phyloP scores from a whole-genome alignment of 2,797 vertebrate genomes.

The Poliocrania exsul region DNA sequence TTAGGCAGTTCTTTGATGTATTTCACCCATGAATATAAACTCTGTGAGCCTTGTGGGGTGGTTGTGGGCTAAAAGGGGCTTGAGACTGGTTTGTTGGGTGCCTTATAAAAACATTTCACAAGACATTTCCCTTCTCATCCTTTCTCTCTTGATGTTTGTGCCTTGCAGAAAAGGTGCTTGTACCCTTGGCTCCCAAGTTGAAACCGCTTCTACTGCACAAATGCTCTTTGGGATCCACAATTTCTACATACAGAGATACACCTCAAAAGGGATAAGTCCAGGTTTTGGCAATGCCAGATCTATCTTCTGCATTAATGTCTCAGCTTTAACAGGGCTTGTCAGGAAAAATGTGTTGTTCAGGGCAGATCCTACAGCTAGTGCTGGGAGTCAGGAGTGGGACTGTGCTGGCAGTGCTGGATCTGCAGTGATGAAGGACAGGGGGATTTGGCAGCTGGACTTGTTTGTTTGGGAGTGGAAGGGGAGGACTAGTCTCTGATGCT shows the following conservation, averaged over 20 bases:
- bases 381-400: neutral
- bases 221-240: neutral
- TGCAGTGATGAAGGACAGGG: neutral
- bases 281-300: neutral
- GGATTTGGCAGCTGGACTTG: neutral
- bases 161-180: neutral
- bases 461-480: neutral
- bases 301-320: neutral
- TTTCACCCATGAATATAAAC: conserved; percentile 38
- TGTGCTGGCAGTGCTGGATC: neutral
- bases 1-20: conserved; percentile 47
- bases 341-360: accelerated
- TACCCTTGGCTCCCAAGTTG: neutral
- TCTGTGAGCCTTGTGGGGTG: conserved; percentile 24
- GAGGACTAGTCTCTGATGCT: neutral
- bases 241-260: neutral
- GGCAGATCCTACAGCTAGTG: neutral
- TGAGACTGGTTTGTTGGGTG: conserved; percentile 16
- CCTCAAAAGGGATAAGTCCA: neutral
- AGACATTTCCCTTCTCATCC: neutral
- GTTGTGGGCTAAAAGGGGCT: conserved; percentile 41
- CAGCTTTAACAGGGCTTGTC: accelerated
- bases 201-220: neutral
- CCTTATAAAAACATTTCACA: conserved; percentile 10
- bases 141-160: neutral